Conservation (phyloP, 2,797 vertebrate genomes). For the Austrolebias charrua region DNA sequence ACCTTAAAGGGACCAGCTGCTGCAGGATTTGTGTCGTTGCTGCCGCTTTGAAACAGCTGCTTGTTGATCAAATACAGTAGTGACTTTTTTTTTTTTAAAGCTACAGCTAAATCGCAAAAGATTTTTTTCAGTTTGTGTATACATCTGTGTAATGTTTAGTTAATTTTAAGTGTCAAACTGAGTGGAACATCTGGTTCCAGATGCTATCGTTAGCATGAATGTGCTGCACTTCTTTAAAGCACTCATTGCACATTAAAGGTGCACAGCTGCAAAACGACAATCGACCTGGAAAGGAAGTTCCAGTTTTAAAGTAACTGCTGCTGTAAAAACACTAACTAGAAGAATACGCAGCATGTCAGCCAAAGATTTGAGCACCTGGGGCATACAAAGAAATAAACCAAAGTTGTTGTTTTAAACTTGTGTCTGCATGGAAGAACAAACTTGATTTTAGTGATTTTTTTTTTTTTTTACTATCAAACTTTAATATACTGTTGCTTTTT, state of each 20-base stretch:
- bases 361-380: too few relatives aligned
- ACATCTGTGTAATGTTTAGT: slow-evolving; percentile 20
- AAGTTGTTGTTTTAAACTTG: too few relatives aligned
- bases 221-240: slow-evolving; percentile 51
- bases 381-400: too few relatives aligned
- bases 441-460: too few relatives aligned
- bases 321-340: slow-evolving; percentile 9
- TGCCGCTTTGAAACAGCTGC: slow-evolving; percentile 35
- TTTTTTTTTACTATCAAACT: too few relatives aligned
- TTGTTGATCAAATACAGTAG: slow-evolving; percentile 22
- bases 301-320: slow-evolving; percentile 22
- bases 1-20: slow-evolving; percentile 15
- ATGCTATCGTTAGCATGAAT: not conserved
- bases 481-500: too few relatives aligned
- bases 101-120: slow-evolving; percentile 22
- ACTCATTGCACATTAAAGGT: slow-evolving; percentile 54
- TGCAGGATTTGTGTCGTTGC: slow-evolving; percentile 11
- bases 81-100: slow-evolving; percentile 60
- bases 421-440: too few relatives aligned
- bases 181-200: not conserved
- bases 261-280: not conserved
- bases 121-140: slow-evolving; percentile 33
- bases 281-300: not conserved
- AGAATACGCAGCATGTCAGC: too few relatives aligned
- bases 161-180: not conserved